phyloP scores from a whole-genome alignment of 2,797 vertebrate genomes.

The Helarctos malayanus region DNA sequence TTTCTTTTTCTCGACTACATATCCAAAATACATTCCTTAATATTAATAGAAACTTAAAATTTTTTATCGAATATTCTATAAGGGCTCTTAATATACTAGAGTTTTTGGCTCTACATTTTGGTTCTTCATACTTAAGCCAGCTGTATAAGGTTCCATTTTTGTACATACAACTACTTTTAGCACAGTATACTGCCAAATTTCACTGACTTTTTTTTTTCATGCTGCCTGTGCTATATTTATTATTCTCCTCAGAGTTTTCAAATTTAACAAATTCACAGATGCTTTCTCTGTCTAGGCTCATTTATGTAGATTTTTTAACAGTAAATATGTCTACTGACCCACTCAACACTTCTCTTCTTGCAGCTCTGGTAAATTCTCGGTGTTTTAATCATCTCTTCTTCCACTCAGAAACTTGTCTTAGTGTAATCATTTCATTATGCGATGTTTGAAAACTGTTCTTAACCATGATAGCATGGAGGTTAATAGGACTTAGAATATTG shows the following conservation, averaged over 20 bases:
- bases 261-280: constrained; percentile 87
- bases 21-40: not conserved
- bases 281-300: constrained; percentile 83
- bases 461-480: not conserved
- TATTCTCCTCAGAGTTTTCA: constrained; percentile 85
- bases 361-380: constrained; percentile 62
- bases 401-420: constrained; percentile 56
- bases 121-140: constrained; percentile 77
- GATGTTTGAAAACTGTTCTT: constrained; percentile 66
- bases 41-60: constrained; percentile 72
- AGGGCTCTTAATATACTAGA: constrained; percentile 43
- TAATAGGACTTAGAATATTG: constrained; percentile 59
- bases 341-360: constrained; percentile 79
- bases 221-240: constrained; percentile 84
- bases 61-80: constrained; percentile 71
- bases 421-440: constrained; percentile 67
- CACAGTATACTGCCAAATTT: constrained; percentile 79
- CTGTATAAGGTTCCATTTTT: constrained; percentile 80
- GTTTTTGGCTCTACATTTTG: constrained; percentile 65
- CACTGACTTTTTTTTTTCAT: constrained; percentile 74
- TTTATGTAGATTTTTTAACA: constrained; percentile 84
- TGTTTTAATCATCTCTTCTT: constrained; percentile 72
- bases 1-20: constrained; percentile 60
- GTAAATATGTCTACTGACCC: constrained; percentile 85
- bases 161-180: constrained; percentile 82